A percentile compares a stretch with the other conserved stretches of the same genome.
Conservation (phyloP, 1,140 invertebrate species). For the Hydropsyche tenuis region DNA sequence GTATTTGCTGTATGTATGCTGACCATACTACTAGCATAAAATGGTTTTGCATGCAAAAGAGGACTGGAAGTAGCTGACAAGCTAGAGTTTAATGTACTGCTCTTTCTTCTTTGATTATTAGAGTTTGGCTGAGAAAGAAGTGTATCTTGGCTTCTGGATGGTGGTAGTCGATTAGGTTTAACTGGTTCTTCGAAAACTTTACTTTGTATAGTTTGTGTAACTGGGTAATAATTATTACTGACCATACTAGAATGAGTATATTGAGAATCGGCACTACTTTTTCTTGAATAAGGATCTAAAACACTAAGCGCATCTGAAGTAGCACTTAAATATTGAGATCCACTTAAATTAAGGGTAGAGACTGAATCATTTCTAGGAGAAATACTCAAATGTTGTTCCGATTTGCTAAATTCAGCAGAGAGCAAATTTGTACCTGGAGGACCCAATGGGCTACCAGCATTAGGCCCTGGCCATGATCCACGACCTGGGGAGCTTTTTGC, state of each 20-base stretch:
- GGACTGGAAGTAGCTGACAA: slow-evolving; percentile 72
- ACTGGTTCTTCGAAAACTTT: slow-evolving; percentile 47
- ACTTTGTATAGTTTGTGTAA: slow-evolving; percentile 55
- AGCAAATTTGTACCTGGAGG: slow-evolving; percentile 61
- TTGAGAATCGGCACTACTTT: slow-evolving; percentile 69
- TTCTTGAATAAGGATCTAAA: slow-evolving; percentile 64
- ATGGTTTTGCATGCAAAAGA: slow-evolving; percentile 66
- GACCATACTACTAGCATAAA: slow-evolving; percentile 66
- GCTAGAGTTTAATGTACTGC: slow-evolving; percentile 61
- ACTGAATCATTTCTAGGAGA: slow-evolving; percentile 61
- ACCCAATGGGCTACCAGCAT: slow-evolving; percentile 61
- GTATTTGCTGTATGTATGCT: slow-evolving; percentile 65
- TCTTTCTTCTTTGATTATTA: slow-evolving; percentile 62
- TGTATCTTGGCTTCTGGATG: slow-evolving; percentile 79
- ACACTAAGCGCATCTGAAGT: slow-evolving; percentile 53
- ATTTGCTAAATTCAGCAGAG: slow-evolving; percentile 81
- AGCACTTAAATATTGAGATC: slow-evolving; percentile 62
- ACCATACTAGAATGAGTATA: slow-evolving; percentile 60
- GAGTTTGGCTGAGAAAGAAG: slow-evolving; percentile 66
- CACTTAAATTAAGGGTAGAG: slow-evolving; percentile 59
- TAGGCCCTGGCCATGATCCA: slow-evolving; percentile 82
- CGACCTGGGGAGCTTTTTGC: slow-evolving; percentile 77
- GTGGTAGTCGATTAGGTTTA: slow-evolving; percentile 63
- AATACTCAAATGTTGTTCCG: slow-evolving; percentile 77
- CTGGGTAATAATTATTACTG: slow-evolving; percentile 61